A percentile compares a stretch with the other conserved stretches of the same genome.
These are phyloP conservation scores for Saccostrea glomerata DNA, from an alignment of 1,140 invertebrate genomes.

Conservation along the genomic window DNA sequence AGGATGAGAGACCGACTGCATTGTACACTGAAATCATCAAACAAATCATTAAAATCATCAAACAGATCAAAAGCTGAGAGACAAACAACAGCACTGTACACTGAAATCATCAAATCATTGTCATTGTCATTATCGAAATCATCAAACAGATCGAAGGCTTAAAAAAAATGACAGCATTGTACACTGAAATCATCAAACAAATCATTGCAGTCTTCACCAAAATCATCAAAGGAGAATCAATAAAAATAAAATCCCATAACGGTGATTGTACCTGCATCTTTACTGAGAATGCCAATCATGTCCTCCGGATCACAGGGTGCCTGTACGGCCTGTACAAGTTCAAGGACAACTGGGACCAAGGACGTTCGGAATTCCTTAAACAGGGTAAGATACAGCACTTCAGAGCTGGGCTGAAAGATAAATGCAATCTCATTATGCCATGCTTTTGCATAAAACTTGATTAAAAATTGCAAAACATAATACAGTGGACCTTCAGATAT, in stretches of 20 bases:
- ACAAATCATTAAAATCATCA: slow-evolving; percentile 69
- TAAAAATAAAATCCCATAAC: not conserved
- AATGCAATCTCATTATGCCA: not conserved
- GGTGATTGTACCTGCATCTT: slow-evolving; percentile 85
- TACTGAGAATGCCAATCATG: slow-evolving; percentile 88
- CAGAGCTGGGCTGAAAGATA: slow-evolving; percentile 88
- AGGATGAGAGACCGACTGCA: slow-evolving; percentile 92
- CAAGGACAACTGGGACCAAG: slow-evolving; percentile 86
- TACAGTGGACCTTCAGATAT: no score
- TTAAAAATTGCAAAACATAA: not conserved
- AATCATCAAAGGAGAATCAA: not conserved
- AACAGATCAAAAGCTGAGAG: slow-evolving; percentile 92
- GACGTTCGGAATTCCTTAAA: slow-evolving; percentile 88
- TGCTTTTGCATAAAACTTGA: not conserved
- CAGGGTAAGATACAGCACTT: slow-evolving; percentile 90
- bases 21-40: slow-evolving; percentile 86
- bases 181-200: slow-evolving; percentile 81
- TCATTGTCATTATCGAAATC: slow-evolving; percentile 86
- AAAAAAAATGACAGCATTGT: no score
- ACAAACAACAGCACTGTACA: slow-evolving; percentile 95
- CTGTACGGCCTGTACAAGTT: slow-evolving; percentile 84
- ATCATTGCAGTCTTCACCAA: no score
- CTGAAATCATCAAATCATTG: slow-evolving; percentile 70
- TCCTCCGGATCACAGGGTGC: slow-evolving; percentile 85
- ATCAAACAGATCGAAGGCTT: slow-evolving; percentile 89